Conservation (phyloP, 2,888 invertebrate species). For the Trichacis sp. region DNA sequence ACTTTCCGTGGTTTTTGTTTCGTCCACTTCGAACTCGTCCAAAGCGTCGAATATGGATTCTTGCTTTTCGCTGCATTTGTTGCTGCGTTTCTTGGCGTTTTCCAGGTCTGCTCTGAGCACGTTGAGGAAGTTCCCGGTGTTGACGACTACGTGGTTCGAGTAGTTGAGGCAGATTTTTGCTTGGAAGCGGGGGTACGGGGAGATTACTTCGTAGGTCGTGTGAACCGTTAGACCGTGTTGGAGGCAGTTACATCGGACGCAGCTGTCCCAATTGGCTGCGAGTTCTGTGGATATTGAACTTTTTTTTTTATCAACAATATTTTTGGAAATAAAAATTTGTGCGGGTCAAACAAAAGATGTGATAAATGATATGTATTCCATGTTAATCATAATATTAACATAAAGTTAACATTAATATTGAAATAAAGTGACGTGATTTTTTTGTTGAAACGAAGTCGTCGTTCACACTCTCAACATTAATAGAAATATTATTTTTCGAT, state of each 20-base stretch:
- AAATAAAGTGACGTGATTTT: too few relatives aligned
- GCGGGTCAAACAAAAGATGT: too few relatives aligned
- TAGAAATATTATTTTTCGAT: too few relatives aligned
- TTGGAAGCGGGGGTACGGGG: slow-evolving; percentile 83
- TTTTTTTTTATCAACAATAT: too few relatives aligned
- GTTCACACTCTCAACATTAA: too few relatives aligned
- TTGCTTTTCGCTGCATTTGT: slow-evolving; percentile 61
- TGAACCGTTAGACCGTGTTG: slow-evolving; percentile 93
- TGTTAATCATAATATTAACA: too few relatives aligned
- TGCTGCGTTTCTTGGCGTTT: slow-evolving; percentile 58
- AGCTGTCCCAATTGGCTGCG: slow-evolving; percentile 72
- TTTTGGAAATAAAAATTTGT: too few relatives aligned
- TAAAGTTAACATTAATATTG: too few relatives aligned
- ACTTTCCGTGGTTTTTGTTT: slow-evolving; percentile 55
- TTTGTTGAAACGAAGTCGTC: too few relatives aligned
- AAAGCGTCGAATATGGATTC: slow-evolving; percentile 55
- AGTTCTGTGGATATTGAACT: slow-evolving; percentile 63
- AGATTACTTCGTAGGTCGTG: slow-evolving; percentile 90
- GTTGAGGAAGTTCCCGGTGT: slow-evolving; percentile 88
- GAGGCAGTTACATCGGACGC: slow-evolving; percentile 80
- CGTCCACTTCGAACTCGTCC: slow-evolving; percentile 61
- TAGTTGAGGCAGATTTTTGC: slow-evolving; percentile 78
- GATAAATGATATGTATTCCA: too few relatives aligned
- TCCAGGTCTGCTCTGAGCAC: slow-evolving; percentile 77
- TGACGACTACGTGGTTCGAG: slow-evolving; percentile 82